phyloP scores from a whole-genome alignment of 2,888 invertebrate genomes.

The Melikaiella ostensackeni region DNA sequence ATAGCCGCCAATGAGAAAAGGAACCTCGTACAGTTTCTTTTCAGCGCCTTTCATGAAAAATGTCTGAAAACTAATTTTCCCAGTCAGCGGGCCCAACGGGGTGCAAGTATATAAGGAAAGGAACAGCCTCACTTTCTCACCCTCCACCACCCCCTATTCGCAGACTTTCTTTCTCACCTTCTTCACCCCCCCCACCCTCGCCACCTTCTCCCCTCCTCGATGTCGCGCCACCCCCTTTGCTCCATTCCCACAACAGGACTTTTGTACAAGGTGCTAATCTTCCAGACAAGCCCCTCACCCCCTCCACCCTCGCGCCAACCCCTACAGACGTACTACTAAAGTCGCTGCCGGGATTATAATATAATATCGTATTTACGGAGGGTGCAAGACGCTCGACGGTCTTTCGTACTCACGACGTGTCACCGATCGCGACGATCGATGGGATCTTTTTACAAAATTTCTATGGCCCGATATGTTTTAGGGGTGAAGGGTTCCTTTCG shows the following conservation, averaged over 20 bases:
- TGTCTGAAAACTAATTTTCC: conserved; percentile 77
- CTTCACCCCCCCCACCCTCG: conserved; percentile 43
- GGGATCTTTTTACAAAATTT: neutral
- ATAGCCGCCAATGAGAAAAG: conserved; percentile 76
- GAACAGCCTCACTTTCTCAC: conserved; percentile 48
- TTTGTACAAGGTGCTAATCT: conserved; percentile 77
- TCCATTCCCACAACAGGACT: conserved; percentile 71
- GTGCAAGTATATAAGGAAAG: conserved; percentile 44
- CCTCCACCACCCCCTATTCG: conserved; percentile 47
- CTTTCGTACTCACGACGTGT: conserved; percentile 13
- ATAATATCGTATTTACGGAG: conserved; percentile 64
- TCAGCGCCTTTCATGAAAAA: conserved; percentile 75
- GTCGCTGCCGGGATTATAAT: conserved; percentile 72
- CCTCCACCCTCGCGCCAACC: conserved; percentile 51
- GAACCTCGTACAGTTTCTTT: conserved; percentile 74
- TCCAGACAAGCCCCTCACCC: conserved; percentile 70
- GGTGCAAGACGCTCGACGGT: conserved; percentile 17
- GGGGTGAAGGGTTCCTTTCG: neutral
- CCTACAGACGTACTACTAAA: conserved; percentile 57
- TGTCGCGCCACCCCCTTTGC: conserved; percentile 45
- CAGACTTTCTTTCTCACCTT: conserved; percentile 53
- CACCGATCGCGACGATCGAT: conserved; percentile 10
- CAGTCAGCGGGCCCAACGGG: conserved; percentile 63
- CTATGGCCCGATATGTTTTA: neutral
- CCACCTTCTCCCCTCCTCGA: conserved; percentile 36